Base-by-base conservation (phyloP, 53 echinoderm and acorn worm species). In the Zoroaster sp. region DNA sequence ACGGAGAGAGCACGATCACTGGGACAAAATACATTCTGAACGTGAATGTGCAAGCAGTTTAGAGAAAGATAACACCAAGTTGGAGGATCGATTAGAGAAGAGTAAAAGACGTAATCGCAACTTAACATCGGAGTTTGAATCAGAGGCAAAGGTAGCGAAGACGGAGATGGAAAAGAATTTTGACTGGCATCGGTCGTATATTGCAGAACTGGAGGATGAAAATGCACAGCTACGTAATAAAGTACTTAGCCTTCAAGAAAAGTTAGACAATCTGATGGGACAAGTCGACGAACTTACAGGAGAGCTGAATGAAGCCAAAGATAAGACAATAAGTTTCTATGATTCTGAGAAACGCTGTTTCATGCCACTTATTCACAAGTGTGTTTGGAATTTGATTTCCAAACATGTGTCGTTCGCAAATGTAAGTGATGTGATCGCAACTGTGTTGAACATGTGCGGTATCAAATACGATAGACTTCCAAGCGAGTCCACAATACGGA, bases 301-400 rank as follows among this genome's bases (percentile, higher is more conserved):
- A 55, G 34, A 35, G 34, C 73, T 87, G 14, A 73, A 73, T 15
- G 86, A 86, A 70, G 86, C 71, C 13, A 70, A 37, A 46, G 18
- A 36, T 11, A 86, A 86, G 23, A 86, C 86, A n/a, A 73, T 87
- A 49, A 32, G 23, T 18, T 88, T 88, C 40, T 88, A 67, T 44
- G 78, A 88, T 32, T 4, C 12, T 4, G 45, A 63, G 75, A 88
- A 77, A 13, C 76, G 42, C 25, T 66, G n/a, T 5, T 88, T 77
- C 66, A 13, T 17, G 23, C 88, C 78, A 28, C 67, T 88, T 11
- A 43, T 88, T 39, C 88, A 88, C 42, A 88, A 88, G 21, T 88
- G 88, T 42, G 78, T 88, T 12, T 88, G 88, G 88, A 66, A 88
- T 20, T 77, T 88, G 20, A 43, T 88, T 20, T 76, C 67, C 23